These are phyloP conservation scores for Pristionchus mayeri DNA, from an alignment of 2,888 invertebrate genomes.

Conservation along the genomic window DNA sequence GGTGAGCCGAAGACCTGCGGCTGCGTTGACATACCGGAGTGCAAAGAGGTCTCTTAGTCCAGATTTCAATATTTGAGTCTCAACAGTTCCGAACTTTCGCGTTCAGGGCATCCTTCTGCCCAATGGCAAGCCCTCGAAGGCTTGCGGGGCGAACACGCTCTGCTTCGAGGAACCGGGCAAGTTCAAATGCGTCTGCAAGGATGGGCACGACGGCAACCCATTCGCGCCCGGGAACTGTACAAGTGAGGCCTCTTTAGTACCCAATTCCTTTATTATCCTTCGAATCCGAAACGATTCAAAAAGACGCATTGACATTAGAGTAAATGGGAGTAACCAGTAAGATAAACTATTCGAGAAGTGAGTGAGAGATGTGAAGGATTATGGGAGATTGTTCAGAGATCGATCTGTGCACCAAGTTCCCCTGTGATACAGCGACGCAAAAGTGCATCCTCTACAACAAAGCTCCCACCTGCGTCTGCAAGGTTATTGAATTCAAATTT, in stretches of 20 bases:
- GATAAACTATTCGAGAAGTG: too few relatives aligned
- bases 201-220: constrained; percentile 78
- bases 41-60: constrained; percentile 46
- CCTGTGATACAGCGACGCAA: neutral
- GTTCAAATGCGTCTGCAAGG: constrained; percentile 78
- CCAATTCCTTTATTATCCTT: neutral
- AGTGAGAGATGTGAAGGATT: too few relatives aligned
- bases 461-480: neutral
- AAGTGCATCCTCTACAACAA: neutral
- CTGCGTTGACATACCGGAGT: constrained; percentile 41
- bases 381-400: neutral
- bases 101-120: constrained; percentile 15
- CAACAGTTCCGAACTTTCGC: too few relatives aligned
- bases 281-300: too few relatives aligned
- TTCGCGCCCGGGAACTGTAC: neutral
- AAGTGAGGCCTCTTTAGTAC: neutral
- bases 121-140: constrained; percentile 1
- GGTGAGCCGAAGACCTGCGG: neutral
- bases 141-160: constrained; percentile 62
- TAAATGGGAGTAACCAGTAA: too few relatives aligned
- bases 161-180: constrained; percentile 62
- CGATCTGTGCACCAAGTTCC: constrained; percentile 38
- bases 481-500: too few relatives aligned
- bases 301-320: too few relatives aligned
- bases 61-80: too few relatives aligned